Evolutionary conservation across 2,797 vertebrate species (phyloP).

Genomic region (Carapus acus): DNA sequence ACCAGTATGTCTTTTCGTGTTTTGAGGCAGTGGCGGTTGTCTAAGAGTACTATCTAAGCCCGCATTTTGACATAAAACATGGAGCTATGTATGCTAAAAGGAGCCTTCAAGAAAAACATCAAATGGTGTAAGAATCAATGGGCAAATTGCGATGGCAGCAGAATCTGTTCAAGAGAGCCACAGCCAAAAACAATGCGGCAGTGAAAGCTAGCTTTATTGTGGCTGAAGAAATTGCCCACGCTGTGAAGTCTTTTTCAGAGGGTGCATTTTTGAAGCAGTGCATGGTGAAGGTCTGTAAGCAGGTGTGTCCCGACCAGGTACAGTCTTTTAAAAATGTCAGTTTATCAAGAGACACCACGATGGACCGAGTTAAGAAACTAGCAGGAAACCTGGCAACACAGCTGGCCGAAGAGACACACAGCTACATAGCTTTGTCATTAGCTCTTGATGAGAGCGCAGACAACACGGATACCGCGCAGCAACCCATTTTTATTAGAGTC

Average conservation of each 20-base stretch:
- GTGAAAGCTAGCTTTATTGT: constrained; percentile 43
- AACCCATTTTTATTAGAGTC: constrained; percentile 26
- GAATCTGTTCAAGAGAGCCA: constrained; percentile 18
- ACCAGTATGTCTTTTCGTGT: too few relatives aligned
- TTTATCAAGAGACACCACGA: constrained; percentile 43
- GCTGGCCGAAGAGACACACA: constrained; percentile 25
- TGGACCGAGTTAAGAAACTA: constrained; percentile 18
- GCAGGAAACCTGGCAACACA: constrained; percentile 23
- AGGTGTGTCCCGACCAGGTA: constrained; percentile 35
- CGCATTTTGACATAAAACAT: constrained; percentile 20
- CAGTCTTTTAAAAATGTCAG: constrained; percentile 38
- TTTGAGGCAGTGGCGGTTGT: too few relatives aligned
- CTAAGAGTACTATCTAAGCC: too few relatives aligned
- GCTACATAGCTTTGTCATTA: constrained; percentile 24
- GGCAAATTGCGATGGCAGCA: constrained; percentile 29
- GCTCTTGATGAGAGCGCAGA: constrained; percentile 33
- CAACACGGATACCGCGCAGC: constrained; percentile 10
- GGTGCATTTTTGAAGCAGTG: constrained; percentile 36
- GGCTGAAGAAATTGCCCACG: constrained; percentile 30
- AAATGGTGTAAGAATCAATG: constrained; percentile 37
- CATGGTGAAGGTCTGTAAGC: constrained; percentile 36
- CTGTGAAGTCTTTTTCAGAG: constrained; percentile 39
- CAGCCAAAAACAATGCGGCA: constrained; percentile 26
- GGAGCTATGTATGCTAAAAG: constrained; percentile 19
- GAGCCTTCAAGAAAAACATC: constrained; percentile 30